Conservation (phyloP, 1,140 invertebrate species). For the Nasonia longicornis region DNA sequence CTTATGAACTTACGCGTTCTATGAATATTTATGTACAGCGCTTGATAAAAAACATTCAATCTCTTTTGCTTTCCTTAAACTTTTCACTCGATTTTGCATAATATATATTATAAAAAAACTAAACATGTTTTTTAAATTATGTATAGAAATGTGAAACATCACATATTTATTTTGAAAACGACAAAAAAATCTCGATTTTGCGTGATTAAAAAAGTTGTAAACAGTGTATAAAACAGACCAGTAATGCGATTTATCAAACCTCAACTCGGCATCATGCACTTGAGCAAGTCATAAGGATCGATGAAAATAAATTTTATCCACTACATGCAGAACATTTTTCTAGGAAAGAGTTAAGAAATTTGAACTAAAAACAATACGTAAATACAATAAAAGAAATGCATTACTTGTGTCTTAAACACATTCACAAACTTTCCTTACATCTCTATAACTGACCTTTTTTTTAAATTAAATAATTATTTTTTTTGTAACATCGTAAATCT, state of each 20-base stretch:
- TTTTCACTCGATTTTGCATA: slow-evolving; percentile 25
- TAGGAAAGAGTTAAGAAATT: slow-evolving; percentile 11
- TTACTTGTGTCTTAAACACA: slow-evolving; percentile 40
- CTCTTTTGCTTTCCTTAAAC: slow-evolving; percentile 31
- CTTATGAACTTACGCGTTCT: slow-evolving; percentile 36
- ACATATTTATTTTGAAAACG: slow-evolving; percentile 32
- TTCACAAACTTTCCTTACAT: slow-evolving; percentile 34
- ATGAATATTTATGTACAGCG: slow-evolving; percentile 40
- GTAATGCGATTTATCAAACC: slow-evolving; percentile 29
- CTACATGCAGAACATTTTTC: slow-evolving; percentile 21
- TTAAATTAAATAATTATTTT: slow-evolving; percentile 43
- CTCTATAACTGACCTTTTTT: slow-evolving; percentile 41
- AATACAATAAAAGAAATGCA: slow-evolving; percentile 18
- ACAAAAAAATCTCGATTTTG: slow-evolving; percentile 36
- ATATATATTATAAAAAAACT: slow-evolving; percentile 44
- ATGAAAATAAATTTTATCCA: slow-evolving; percentile 14
- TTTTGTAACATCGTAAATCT: slow-evolving; percentile 41
- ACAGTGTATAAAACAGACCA: slow-evolving; percentile 35
- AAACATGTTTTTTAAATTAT: slow-evolving; percentile 40
- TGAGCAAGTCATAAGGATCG: not conserved
- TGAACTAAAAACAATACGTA: not conserved
- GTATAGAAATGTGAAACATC: slow-evolving; percentile 32
- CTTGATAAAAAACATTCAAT: slow-evolving; percentile 45
- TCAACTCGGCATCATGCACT: not conserved
- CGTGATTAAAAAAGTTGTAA: slow-evolving; percentile 37